Conservation (phyloP, 2,888 invertebrate species). For the Hemistola chrysoprasaria region DNA sequence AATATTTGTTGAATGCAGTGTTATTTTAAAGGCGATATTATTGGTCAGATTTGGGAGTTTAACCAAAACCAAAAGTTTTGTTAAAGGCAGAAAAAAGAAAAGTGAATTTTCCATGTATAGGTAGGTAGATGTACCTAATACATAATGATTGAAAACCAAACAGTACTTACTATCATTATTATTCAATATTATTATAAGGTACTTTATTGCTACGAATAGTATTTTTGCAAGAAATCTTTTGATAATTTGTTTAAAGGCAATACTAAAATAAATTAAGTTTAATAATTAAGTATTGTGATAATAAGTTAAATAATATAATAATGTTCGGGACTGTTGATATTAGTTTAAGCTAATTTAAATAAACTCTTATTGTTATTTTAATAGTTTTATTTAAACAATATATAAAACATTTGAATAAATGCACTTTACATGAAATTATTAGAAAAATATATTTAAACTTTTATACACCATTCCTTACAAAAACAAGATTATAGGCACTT, state of each 20-base stretch:
- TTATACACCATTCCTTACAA: background rate
- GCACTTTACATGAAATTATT: constrained; percentile 10
- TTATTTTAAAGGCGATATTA: no score
- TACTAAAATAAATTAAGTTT: constrained; percentile 21
- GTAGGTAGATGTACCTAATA: no score
- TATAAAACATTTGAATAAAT: constrained; percentile 8
- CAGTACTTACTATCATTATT: no score
- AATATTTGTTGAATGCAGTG: no score
- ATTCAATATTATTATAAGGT: no score
- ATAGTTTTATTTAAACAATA: constrained; percentile 9
- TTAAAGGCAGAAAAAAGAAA: no score
- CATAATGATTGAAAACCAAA: no score
- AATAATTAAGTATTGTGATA: constrained; percentile 50
- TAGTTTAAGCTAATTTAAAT: constrained; percentile 42
- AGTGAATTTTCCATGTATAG: no score
- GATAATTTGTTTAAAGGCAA: constrained; percentile 42
- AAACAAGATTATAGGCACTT: constrained; percentile 13
- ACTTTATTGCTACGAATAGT: no score
- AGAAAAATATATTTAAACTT: constrained; percentile 1
- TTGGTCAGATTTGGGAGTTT: no score
- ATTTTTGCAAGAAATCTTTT: constrained; percentile 25
- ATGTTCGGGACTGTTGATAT: constrained; percentile 34
- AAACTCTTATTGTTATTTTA: constrained; percentile 15
- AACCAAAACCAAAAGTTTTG: no score
- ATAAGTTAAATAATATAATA: constrained; percentile 37